phyloP scores from a whole-genome alignment of 2,888 invertebrate species.

The Creontiades dilutus region DNA sequence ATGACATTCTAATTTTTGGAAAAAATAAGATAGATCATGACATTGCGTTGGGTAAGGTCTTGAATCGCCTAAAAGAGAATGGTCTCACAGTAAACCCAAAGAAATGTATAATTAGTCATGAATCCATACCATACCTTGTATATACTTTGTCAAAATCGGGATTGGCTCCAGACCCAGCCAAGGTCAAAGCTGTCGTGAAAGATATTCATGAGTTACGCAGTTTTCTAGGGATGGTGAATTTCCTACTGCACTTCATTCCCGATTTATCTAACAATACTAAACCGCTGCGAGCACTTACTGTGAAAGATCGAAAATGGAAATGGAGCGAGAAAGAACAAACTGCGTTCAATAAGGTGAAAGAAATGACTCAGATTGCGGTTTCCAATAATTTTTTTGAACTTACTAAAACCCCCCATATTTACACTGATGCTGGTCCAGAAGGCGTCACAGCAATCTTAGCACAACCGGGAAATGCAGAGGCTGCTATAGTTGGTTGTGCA shows the following conservation, averaged over 20 bases:
- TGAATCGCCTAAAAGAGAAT: not conserved
- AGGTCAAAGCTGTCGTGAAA: not conserved
- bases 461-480: not conserved
- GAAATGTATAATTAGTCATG: not conserved
- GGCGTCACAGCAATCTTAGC: slow-evolving; percentile 31
- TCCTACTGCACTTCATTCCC: not conserved
- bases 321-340: not conserved
- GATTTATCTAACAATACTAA: not conserved
- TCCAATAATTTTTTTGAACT: slow-evolving; percentile 46
- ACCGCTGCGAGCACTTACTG: not conserved
- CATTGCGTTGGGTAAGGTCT: not conserved
- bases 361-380: not conserved
- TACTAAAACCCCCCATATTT: slow-evolving; percentile 45
- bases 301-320: not conserved
- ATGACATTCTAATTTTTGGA: not conserved
- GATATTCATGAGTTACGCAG: not conserved
- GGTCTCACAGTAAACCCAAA: slow-evolving; percentile 13
- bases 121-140: not conserved
- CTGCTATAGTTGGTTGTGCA: not conserved
- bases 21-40: not conserved
- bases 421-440: slow-evolving; percentile 43
- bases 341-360: not conserved
- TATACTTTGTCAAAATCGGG: not conserved
- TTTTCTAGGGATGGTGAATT: slow-evolving; percentile 10
- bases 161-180: not conserved